Conservation (phyloP, 2,797 vertebrate genomes). For the Glossophaga mutica region DNA sequence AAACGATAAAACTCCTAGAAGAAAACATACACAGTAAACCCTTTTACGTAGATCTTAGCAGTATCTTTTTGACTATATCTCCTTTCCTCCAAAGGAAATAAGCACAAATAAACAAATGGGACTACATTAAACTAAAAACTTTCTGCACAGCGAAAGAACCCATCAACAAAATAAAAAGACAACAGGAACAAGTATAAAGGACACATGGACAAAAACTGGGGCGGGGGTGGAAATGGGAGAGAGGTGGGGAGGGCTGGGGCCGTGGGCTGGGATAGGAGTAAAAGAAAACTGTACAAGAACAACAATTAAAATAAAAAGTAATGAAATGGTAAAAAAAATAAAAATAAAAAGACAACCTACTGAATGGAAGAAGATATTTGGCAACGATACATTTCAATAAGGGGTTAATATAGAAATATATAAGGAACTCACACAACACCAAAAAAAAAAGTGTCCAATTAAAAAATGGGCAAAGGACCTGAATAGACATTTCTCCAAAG, state of each 20-base stretch:
- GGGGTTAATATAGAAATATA: not conserved
- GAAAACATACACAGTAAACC: not conserved
- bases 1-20: not conserved
- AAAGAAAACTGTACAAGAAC: too few relatives aligned
- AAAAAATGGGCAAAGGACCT: not conserved
- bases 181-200: too few relatives aligned
- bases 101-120: not conserved
- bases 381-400: not conserved
- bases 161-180: not conserved
- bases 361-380: not conserved
- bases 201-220: too few relatives aligned
- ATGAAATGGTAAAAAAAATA: too few relatives aligned
- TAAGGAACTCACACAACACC: not conserved
- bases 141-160: not conserved
- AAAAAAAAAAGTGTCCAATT: not conserved
- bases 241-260: too few relatives aligned
- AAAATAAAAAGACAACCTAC: not conserved
- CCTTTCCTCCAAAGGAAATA: not conserved
- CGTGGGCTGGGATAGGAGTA: too few relatives aligned
- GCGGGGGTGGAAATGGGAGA: too few relatives aligned
- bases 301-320: too few relatives aligned
- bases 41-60: not conserved
- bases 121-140: not conserved
- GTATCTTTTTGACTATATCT: not conserved
- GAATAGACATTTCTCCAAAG: not conserved